Percentiles rank a stretch among this genome's conserved stretches.
These are phyloP conservation scores for Argynnis bischoffii DNA, from an alignment of 2,888 invertebrate species.

Conservation along the genomic window DNA sequence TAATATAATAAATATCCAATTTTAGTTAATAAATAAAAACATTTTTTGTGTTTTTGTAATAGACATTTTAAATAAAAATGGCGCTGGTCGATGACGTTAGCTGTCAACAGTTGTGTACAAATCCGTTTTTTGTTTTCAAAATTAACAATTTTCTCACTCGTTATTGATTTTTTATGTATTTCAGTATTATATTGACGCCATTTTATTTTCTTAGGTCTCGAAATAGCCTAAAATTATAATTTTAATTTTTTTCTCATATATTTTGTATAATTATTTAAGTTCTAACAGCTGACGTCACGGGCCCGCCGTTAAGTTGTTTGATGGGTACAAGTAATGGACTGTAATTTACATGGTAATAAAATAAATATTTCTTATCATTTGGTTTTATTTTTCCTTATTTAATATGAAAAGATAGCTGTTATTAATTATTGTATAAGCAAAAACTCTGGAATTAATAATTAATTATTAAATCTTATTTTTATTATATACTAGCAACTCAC, in stretches of 20 bases:
- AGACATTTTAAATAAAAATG: constrained; percentile 6
- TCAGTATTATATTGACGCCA: neutral
- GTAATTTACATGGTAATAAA: constrained; percentile 69
- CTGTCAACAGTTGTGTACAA: neutral
- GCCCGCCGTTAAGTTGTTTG: constrained; percentile 6
- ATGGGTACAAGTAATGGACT: constrained; percentile 52
- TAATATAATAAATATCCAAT: neutral
- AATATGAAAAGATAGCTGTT: neutral
- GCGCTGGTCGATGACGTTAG: constrained; percentile 12
- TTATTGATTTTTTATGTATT: neutral
- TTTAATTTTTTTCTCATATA: neutral
- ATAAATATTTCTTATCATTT: constrained; percentile 54
- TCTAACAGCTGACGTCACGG: constrained; percentile 12
- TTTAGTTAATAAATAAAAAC: constrained; percentile 11
- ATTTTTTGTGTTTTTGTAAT: constrained; percentile 18
- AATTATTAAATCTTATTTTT: no score
- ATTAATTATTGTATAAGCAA: no score
- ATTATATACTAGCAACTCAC: no score
- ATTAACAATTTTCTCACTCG: no score
- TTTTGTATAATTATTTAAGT: neutral
- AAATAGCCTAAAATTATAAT: neutral
- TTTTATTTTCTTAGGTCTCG: neutral
- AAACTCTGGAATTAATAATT: no score
- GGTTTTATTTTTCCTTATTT: constrained; percentile 32
- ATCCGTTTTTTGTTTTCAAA: no score